Base-by-base conservation (phyloP, 92 coral and sea anemone genomes). In the Hydrozoanthus gracilis region DNA sequence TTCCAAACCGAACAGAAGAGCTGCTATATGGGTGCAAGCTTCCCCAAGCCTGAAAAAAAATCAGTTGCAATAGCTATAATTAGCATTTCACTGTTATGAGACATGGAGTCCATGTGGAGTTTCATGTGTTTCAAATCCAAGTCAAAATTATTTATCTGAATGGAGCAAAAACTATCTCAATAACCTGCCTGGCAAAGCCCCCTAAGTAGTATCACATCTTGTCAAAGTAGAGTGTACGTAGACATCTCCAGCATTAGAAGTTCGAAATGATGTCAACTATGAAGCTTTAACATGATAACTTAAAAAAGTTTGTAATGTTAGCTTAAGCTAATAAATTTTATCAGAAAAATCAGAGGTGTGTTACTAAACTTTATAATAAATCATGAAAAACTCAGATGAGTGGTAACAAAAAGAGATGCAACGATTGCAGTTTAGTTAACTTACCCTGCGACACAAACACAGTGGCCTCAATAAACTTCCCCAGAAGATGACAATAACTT, bases 401-500 rank as follows among this genome's bases (percentile, higher is more conserved):
- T n/a, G n/a, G n/a, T n/a, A n/a, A n/a, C n/a, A n/a, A n/a, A n/a
- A n/a, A n/a, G n/a, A n/a, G n/a, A n/a, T n/a, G n/a, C n/a, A n/a
- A n/a, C n/a, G n/a, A n/a, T n/a, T n/a, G n/a, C n/a, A n/a, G n/a
- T n/a, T n/a, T n/a, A n/a, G n/a, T n/a, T n/a, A n/a, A 77, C 83
- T 9, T 83, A 83, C 79, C 77, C 87, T 58, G 87, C 87, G 50
- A 83, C 87, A 68, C 87, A 83, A 4, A 83, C 87, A 68, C 79
- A 83, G 87, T 83, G 87, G 62, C 68, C 76, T 69, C 76, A 47
- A 52, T 82, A 83, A 58, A 83, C 87, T 65, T 65, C 76, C 69
- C 76, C 67, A 1, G 76, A 83, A 67, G 87, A 77, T 67, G 47
- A 83, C 78, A 68, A 83, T 50, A 65, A 83, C 76, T 60, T 70